Conservation (phyloP, 2,113 vertebrate species). For the Pimephales promelas region DNA sequence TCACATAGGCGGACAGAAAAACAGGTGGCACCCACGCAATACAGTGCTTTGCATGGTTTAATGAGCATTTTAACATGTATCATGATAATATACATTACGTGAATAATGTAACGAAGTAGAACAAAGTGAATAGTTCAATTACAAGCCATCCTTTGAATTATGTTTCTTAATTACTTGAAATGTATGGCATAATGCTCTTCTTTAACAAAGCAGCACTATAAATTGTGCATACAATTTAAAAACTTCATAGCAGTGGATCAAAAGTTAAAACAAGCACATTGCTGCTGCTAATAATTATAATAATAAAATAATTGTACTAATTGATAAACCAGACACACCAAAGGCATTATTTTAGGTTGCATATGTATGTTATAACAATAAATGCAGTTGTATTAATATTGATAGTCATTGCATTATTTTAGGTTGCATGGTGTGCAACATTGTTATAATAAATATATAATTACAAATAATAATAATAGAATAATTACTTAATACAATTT, state of each 20-base stretch:
- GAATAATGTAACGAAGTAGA: not conserved
- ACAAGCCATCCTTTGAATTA: not conserved
- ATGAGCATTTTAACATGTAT: slow-evolving; percentile 50
- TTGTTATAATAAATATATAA: not conserved
- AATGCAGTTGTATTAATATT: not conserved
- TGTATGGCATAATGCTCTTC: not conserved
- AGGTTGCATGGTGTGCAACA: not conserved
- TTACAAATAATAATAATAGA: not conserved
- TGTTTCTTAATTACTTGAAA: not conserved
- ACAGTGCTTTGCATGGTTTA: slow-evolving; percentile 38
- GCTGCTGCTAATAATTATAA: not conserved
- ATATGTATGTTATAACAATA: too few species aligned
- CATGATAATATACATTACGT: slow-evolving; percentile 37
- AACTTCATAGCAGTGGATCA: not conserved
- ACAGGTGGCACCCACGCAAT: slow-evolving; percentile 66
- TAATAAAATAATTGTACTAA: too few species aligned
- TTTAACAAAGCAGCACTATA: not conserved
- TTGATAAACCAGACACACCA: too few species aligned
- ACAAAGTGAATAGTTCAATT: slow-evolving; percentile 14
- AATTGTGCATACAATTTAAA: not conserved
- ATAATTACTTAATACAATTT: not conserved
- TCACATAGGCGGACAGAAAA: slow-evolving; percentile 76
- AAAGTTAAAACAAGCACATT: not conserved
- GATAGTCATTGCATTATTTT: not conserved
- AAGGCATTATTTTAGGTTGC: too few species aligned